These are phyloP conservation scores for Tethya wilhelma DNA, from an alignment of 37 sponge, comb jelly and placozoan genomes.

Conservation along the genomic window DNA sequence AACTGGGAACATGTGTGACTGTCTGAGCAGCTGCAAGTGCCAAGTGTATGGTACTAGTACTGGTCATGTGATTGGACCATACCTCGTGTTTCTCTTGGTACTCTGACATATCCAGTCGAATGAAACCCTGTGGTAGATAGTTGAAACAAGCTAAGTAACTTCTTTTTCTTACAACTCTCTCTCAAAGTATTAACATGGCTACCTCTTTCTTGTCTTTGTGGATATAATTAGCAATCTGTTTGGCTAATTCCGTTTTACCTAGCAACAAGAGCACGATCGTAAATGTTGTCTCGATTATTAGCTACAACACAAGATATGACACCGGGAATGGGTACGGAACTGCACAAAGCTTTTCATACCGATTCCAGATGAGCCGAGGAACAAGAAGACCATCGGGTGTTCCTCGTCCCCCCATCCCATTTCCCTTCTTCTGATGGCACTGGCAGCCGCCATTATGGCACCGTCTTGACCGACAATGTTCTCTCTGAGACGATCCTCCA, in stretches of 20 bases:
- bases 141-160: not conserved
- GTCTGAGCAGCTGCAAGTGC: not conserved
- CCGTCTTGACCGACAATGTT: conserved; percentile 90
- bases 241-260: conserved; percentile 98
- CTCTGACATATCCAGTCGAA: conserved; percentile 96
- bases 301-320: not conserved
- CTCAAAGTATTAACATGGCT: no score
- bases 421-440: conserved; percentile 79
- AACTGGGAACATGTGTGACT: not conserved
- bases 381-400: conserved; percentile 92
- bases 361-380: conserved; percentile 93
- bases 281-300: not conserved
- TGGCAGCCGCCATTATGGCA: conserved; percentile 76
- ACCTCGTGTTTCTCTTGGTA: conserved; percentile 98
- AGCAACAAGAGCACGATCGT: not conserved
- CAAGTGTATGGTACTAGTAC: not conserved
- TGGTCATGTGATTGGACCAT: no score
- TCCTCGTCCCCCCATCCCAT: conserved; percentile 92
- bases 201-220: conserved; percentile 78
- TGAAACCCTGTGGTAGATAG: conserved; percentile 67
- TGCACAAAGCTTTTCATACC: conserved; percentile 34
- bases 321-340: not conserved
- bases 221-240: conserved; percentile 89
- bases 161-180: not conserved
- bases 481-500: conserved; percentile 71